Conservation (phyloP, 1,140 invertebrate genomes). For the Drosophila teissieri region DNA sequence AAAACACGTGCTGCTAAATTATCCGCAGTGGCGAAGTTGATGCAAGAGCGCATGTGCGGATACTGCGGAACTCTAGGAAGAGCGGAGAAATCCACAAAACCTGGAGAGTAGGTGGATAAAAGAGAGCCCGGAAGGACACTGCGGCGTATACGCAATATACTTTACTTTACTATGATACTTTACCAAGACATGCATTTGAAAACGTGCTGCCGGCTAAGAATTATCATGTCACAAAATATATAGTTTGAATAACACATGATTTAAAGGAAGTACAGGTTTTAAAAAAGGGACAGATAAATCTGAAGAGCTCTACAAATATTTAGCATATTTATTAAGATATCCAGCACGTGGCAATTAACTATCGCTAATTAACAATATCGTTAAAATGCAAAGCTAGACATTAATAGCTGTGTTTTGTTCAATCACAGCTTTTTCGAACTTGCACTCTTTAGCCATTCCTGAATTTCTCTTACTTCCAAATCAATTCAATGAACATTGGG, state of each 20-base stretch:
- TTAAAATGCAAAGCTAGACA: no score
- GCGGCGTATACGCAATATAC: slow-evolving; percentile 36
- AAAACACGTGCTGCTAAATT: slow-evolving; percentile 72
- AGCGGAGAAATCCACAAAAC: background rate
- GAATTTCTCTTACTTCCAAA: background rate
- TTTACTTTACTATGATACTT: slow-evolving; percentile 16
- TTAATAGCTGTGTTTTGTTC: no score
- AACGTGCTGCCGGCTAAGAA: background rate
- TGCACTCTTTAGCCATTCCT: background rate
- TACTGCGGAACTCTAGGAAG: slow-evolving; percentile 24
- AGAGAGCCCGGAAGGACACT: slow-evolving; percentile 16
- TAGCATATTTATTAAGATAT: no score
- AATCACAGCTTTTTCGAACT: no score
- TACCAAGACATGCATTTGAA: background rate
- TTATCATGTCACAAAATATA: background rate
- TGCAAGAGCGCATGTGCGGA: slow-evolving; percentile 52
- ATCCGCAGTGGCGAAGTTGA: slow-evolving; percentile 45
- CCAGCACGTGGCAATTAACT: no score
- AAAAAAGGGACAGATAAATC: no score
- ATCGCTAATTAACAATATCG: no score
- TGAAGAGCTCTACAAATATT: no score
- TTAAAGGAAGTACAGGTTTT: no score
- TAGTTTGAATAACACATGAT: no score
- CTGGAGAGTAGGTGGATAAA: slow-evolving; percentile 25
- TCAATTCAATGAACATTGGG: background rate